Percentiles rank a stretch among this genome's conserved stretches.
phyloP scores from a whole-genome alignment of 2,888 invertebrate species.

The Protonemura montana region DNA sequence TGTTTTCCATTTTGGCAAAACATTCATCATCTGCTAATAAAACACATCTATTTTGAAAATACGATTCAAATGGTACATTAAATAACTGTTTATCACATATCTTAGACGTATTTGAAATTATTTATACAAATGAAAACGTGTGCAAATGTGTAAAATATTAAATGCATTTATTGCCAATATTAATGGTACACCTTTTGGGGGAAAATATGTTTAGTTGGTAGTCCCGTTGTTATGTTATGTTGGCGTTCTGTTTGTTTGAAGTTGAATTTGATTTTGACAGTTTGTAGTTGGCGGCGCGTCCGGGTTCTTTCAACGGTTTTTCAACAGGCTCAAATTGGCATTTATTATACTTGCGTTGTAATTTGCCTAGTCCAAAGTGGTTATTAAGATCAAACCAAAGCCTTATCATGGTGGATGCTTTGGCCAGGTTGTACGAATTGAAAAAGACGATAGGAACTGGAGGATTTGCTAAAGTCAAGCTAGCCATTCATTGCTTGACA shows the following conservation, averaged over 20 bases:
- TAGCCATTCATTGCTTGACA: constrained; percentile 78
- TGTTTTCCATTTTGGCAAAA: too few species aligned
- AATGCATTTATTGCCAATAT: too few species aligned
- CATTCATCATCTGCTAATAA: too few species aligned
- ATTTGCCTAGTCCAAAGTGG: not conserved
- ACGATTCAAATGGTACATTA: too few species aligned
- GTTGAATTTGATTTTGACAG: not conserved
- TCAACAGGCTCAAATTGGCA: not conserved
- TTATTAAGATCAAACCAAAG: not conserved
- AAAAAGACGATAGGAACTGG: constrained; percentile 77
- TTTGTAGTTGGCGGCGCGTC: not conserved
- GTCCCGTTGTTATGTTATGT: not conserved
- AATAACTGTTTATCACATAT: too few species aligned
- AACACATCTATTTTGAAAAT: too few species aligned
- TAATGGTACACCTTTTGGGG: not conserved
- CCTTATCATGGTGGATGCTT: constrained; percentile 12
- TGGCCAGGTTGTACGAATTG: constrained; percentile 71
- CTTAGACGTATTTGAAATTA: too few species aligned
- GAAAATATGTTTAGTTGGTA: not conserved
- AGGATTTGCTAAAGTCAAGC: constrained; percentile 83
- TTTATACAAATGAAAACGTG: too few species aligned
- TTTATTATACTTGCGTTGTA: not conserved
- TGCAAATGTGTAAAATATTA: too few species aligned
- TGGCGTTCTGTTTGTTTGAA: not conserved
- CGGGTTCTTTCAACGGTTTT: not conserved